Evolutionary conservation across 23 tunicate species (phyloP), one percentile per base, ranked within the genome.

Genomic region (Phallusia fumigata): DNA sequence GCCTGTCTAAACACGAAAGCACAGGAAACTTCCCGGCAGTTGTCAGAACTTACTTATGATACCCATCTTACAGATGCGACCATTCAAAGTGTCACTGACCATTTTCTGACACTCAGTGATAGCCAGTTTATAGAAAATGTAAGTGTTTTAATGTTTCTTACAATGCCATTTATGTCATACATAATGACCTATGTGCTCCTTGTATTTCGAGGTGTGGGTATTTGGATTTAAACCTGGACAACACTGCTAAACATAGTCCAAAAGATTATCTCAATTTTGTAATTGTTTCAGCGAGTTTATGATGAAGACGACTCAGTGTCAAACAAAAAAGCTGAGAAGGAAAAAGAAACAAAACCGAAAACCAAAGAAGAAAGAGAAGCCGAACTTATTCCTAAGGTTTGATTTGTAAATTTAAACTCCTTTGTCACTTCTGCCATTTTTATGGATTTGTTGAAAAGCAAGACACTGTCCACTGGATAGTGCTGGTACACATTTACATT

Each of bases 41-140:
- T 92, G 15, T 89, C 91, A 30, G 74, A 75, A 35, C 52, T 92
- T 18, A 78, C 84, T 44, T 83, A 92, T 73, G 91, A 92, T 21
- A 92, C 97, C n/a, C 73, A 64, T 18, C 74, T 88, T 53, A 76
- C 92, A 49, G 97, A 92, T 80, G 88, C 88, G 6, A 87, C 74
- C 65, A 77, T 92, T 34, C 88, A 91, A 79, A 89, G 73, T 86
- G 98, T 87, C 30, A 89, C 94, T 11, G 90, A 86, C 73, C 53
- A 76, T 22, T 94, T 94, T 80, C 53, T 94, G 50, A 80, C 94
- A 0, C 65, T 94, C 40, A 94, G 98, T 77, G 98, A 94, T 65
- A 80, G 81, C 26, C 98, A 94, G 78, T 94, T 94, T 53, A 86
- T 94, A 73, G 98, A 94, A 83, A 94, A 94, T 86, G 94, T 89